A percentile compares a stretch with the other conserved stretches of the same genome.
These are phyloP conservation scores for Anas platyrhynchos DNA, from an alignment of 2,113 vertebrate species.

Conservation along the genomic window DNA sequence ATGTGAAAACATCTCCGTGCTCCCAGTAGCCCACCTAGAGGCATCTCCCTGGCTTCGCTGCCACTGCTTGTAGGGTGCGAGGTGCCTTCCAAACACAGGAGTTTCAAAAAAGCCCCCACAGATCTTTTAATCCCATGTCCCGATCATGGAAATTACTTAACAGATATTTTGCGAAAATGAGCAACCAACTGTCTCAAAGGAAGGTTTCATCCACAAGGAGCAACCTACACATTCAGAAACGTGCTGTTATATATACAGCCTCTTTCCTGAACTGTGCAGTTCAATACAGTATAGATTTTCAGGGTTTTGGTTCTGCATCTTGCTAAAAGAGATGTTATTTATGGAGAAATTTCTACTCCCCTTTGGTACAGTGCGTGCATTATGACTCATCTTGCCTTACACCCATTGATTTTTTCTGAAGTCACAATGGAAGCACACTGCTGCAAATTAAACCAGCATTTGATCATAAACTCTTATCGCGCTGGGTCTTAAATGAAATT, in stretches of 20 bases:
- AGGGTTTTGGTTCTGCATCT: neutral
- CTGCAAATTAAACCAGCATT: slow-evolving; percentile 20
- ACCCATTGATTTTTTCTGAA: neutral
- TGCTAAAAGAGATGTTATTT: slow-evolving; percentile 32
- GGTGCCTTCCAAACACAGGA: neutral
- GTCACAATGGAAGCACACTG: neutral
- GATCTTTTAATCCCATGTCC: neutral
- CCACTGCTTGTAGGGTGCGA: neutral
- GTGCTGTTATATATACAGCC: neutral
- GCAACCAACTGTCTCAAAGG: neutral
- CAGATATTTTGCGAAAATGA: neutral
- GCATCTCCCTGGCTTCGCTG: neutral
- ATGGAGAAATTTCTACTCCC: neutral
- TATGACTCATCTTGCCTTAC: neutral
- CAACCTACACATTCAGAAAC: neutral
- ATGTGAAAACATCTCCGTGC: neutral
- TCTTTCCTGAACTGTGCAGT: neutral
- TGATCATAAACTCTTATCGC: neutral
- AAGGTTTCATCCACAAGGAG: neutral
- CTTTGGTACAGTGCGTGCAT: neutral
- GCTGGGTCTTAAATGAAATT: neutral
- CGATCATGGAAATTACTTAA: neutral
- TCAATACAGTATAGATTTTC: neutral
- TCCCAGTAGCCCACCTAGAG: neutral
- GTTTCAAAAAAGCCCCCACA: neutral